Conservation (phyloP, 2,797 vertebrate genomes). For the Chelmon rostratus region DNA sequence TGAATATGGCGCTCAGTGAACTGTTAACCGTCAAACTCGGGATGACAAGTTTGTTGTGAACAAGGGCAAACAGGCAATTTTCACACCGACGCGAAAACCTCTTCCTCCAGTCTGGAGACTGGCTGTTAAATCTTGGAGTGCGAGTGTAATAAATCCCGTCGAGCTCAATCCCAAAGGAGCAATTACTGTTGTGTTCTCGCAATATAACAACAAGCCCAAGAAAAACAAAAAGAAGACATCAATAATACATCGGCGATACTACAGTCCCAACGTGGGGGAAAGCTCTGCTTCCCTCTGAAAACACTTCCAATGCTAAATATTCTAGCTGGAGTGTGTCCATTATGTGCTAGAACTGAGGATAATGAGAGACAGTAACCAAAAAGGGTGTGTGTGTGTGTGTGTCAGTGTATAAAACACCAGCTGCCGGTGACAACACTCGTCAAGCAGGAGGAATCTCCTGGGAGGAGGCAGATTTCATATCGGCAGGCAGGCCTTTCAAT, state of each 20-base stretch:
- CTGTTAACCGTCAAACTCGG: constrained; percentile 66
- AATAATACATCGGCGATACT: constrained; percentile 62
- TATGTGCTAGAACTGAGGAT: constrained; percentile 59
- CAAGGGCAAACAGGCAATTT: constrained; percentile 69
- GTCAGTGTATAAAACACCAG: constrained; percentile 59
- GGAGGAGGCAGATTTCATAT: constrained; percentile 60
- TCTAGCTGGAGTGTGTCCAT: constrained; percentile 65
- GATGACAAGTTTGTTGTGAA: constrained; percentile 71
- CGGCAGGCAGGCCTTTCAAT: constrained; percentile 44
- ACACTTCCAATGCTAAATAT: constrained; percentile 64
- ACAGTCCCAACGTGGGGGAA: constrained; percentile 14
- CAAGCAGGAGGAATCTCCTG: constrained; percentile 55
- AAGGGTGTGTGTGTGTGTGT: constrained; percentile 23
- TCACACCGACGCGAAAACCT: constrained; percentile 53
- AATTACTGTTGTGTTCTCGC: constrained; percentile 71
- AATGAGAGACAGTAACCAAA: constrained; percentile 60
- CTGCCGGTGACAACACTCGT: constrained; percentile 68
- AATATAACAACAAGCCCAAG: constrained; percentile 61
- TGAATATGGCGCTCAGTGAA: constrained; percentile 60
- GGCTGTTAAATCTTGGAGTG: constrained; percentile 62
- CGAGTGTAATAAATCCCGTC: constrained; percentile 62
- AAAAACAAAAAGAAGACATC: constrained; percentile 72
- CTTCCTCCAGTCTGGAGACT: constrained; percentile 47
- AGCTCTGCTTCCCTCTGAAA: constrained; percentile 47
- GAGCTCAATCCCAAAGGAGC: constrained; percentile 64